Conservation (phyloP, 2,888 invertebrate genomes). For the Cheilosia grossa region DNA sequence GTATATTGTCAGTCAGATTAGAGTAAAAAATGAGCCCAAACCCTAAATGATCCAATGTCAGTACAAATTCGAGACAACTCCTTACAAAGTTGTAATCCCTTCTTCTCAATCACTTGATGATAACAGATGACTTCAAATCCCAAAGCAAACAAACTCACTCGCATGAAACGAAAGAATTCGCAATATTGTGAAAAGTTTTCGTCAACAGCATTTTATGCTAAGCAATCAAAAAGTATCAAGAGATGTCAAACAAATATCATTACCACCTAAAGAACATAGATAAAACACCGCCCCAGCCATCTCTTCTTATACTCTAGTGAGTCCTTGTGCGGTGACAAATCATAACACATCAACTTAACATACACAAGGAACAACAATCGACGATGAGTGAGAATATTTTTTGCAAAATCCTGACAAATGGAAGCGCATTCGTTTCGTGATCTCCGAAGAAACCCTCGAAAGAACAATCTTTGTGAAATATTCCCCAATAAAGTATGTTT, state of each 20-base stretch:
- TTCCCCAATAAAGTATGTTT: constrained; percentile 56
- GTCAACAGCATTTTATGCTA: constrained; percentile 65
- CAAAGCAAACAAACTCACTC: constrained; percentile 26
- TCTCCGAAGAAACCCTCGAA: constrained; percentile 46
- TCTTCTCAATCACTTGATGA: constrained; percentile 22
- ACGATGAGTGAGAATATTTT: constrained; percentile 52
- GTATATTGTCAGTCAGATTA: no score
- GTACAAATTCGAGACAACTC: no score
- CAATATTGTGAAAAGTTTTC: constrained; percentile 28
- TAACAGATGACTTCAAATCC: constrained; percentile 13
- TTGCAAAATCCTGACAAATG: constrained; percentile 69
- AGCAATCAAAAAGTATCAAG: constrained; percentile 73
- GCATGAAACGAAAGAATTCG: no score
- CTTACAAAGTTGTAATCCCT: constrained; percentile 13
- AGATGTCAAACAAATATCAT: constrained; percentile 75
- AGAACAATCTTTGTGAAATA: constrained; percentile 50
- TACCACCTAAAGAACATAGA: constrained; percentile 65
- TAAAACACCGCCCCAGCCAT: constrained; percentile 12
- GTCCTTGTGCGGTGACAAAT: constrained; percentile 57
- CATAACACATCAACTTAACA: constrained; percentile 51
- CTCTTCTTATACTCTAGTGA: background rate
- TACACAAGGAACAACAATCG: constrained; percentile 45
- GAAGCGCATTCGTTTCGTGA: constrained; percentile 57
- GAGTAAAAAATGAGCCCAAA: no score
- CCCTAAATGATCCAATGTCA: no score